Percentiles rank a stretch among this genome's conserved stretches.
Conservation (phyloP, 2,113 vertebrate genomes). For the Upupa epops region DNA sequence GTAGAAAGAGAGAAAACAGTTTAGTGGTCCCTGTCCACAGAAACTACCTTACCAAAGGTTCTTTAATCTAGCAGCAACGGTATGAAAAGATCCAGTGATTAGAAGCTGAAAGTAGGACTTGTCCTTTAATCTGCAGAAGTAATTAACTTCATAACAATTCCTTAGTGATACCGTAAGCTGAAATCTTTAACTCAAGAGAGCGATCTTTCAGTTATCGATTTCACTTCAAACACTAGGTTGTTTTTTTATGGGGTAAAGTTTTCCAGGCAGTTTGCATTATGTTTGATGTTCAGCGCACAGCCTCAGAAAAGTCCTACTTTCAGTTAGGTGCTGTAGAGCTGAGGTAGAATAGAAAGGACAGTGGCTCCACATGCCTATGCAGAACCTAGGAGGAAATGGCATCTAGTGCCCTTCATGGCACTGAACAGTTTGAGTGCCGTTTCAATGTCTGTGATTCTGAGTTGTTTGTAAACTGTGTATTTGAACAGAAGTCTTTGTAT, state of each 20-base stretch:
- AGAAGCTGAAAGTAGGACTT: background rate
- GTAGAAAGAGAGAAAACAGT: background rate
- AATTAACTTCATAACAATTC: slow-evolving; percentile 30
- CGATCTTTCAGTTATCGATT: background rate
- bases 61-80: background rate
- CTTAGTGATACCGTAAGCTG: background rate
- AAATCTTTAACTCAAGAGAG: background rate
- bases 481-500: background rate
- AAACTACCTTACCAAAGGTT: background rate
- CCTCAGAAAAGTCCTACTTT: background rate
- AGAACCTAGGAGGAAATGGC: background rate
- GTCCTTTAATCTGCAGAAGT: slow-evolving; percentile 1
- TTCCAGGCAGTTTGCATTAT: background rate
- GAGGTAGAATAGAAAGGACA: background rate
- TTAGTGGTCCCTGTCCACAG: background rate
- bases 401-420: background rate
- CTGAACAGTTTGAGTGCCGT: background rate
- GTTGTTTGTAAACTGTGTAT: background rate
- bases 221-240: background rate
- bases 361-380: background rate
- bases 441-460: background rate
- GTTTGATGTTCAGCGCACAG: background rate
- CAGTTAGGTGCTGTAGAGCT: background rate
- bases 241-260: slow-evolving; percentile 3
- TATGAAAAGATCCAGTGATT: slow-evolving; percentile 2